Percentiles rank a stretch among this genome's conserved stretches.
Evolutionary conservation across 2,797 vertebrate genomes (phyloP).

Genomic region (Tenualosa thibaudeaui): DNA sequence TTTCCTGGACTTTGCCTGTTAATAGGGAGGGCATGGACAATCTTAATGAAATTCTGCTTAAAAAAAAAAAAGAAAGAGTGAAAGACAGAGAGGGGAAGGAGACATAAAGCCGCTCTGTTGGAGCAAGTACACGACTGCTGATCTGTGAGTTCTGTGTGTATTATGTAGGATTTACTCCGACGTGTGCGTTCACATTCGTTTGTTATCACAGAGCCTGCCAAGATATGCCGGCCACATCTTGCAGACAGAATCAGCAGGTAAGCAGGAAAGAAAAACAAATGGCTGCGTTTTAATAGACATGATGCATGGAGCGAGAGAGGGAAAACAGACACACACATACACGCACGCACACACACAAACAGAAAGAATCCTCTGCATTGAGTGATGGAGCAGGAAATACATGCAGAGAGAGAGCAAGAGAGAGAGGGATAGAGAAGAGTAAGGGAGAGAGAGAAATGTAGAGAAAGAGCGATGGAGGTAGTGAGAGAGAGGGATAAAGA

Average conservation of each 20-base stretch:
- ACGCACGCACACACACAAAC: neutral
- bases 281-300: conserved; percentile 8
- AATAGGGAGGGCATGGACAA: conserved; percentile 14
- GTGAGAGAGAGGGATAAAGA: neutral
- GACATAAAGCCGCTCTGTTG: neutral
- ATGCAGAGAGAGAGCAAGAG: neutral
- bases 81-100: neutral
- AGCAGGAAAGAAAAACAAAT: conserved; percentile 20
- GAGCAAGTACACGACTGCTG: neutral
- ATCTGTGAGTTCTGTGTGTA: neutral
- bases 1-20: conserved; percentile 24
- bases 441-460: neutral
- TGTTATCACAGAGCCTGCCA: conserved; percentile 20
- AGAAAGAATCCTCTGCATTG: neutral
- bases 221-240: neutral
- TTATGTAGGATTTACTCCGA: conserved; percentile 1
- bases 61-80: neutral
- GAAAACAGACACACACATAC: neutral
- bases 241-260: conserved; percentile 15
- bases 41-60: conserved; percentile 14
- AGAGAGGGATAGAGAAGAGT: neutral
- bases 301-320: neutral
- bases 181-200: neutral
- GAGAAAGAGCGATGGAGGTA: neutral
- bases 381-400: neutral